Conservation (phyloP, 2,797 vertebrate species). For the Artibeus jamaicensis region DNA sequence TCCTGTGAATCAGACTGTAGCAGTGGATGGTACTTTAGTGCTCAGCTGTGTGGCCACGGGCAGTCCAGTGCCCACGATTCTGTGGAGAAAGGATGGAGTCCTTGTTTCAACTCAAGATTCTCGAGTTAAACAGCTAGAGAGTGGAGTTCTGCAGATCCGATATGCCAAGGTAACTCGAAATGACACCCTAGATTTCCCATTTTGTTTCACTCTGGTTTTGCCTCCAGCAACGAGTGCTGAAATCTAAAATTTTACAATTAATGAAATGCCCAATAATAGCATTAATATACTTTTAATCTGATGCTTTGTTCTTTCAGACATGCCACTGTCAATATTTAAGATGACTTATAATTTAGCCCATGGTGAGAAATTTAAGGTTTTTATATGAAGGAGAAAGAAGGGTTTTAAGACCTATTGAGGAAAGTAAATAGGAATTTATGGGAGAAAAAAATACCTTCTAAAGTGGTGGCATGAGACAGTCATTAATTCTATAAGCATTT, state of each 20-base stretch:
- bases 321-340: constrained; percentile 39
- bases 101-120: constrained; percentile 95
- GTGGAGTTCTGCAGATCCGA: constrained; percentile 92
- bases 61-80: constrained; percentile 91
- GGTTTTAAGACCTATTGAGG: constrained; percentile 19
- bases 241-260: constrained; percentile 43
- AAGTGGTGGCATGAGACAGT: background rate
- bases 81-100: constrained; percentile 95
- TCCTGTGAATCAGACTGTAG: constrained; percentile 96
- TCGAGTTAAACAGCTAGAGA: constrained; percentile 94
- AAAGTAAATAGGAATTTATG: constrained; percentile 44
- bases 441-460: background rate
- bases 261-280: constrained; percentile 59
- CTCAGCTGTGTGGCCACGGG: constrained; percentile 92
- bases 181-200: background rate
- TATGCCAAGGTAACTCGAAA: constrained; percentile 92
- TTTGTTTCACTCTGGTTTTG: constrained; percentile 37
- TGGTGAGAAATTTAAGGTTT: constrained; percentile 60
- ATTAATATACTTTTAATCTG: constrained; percentile 56
- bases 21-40: constrained; percentile 93
- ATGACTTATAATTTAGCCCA: constrained; percentile 46
- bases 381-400: constrained; percentile 23
- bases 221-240: background rate
- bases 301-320: constrained; percentile 45
- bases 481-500: constrained; percentile 11